Evolutionary conservation across 37 sponge, comb jelly and placozoan genomes (phyloP), one percentile per base, ranked within the genome.

Genomic region (Chondrosia reniformis): DNA sequence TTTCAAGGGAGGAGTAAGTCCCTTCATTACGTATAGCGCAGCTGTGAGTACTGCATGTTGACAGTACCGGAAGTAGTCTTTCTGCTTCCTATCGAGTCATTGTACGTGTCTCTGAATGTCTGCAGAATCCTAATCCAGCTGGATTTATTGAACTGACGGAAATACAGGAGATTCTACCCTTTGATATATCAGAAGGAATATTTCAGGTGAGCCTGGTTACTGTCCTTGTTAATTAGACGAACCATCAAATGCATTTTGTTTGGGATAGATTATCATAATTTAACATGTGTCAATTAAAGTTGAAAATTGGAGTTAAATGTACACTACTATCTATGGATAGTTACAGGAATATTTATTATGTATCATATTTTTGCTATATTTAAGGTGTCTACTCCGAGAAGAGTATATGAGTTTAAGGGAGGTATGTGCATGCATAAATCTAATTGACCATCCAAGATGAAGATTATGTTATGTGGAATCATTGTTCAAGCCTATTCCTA

Each of bases 1-100:
- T 66, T 93, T 93, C 80, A 93, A 93, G 77, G 94, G 94, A 76
- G 81, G 89, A 43, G 94, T 93, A 39, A 93, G 93, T 86, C 27
- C 13, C 17, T 17, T 0, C n/a, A n/a, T n/a, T n/a, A n/a, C n/a
- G n/a, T 21, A 6, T 33, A 13, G 36, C 61, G 45, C 39, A 37
- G 72, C 19, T 15, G 5, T 37, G 8, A 69, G 9, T 9, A 41
- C n/a, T 9, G 10, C 28, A 6, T 21, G 44, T 32, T 8, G 15
- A 15, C 19, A 34, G 43, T 61, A 61, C 13, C 25, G 45, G 31
- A 36, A 15, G 3, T 82, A 0, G 41, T 28, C 24, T 73, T 43
- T 9, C 24, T 28, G 12, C 8, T 4, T 3, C 32, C 7, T 22
- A 3, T 37, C n/a, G 74, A 5, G 4, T 9, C 2, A 2, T 13